Percentiles rank a stretch among this genome's conserved stretches.
Conservation (phyloP, 2,797 vertebrate species). For the Cossypha caffra region DNA sequence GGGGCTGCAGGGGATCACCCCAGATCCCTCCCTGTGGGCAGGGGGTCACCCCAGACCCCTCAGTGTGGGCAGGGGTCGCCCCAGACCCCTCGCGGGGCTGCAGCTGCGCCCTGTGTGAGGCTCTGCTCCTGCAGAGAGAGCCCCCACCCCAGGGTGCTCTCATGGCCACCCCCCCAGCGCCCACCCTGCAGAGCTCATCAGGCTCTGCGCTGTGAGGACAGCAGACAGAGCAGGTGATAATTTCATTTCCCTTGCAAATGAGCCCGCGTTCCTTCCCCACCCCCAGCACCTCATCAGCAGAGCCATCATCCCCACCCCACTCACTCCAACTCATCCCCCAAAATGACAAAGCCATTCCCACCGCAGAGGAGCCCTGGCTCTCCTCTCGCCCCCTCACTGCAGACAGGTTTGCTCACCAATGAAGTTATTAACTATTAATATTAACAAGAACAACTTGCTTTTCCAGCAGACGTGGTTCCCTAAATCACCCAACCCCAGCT, state of each 20-base stretch:
- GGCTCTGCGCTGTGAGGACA: not conserved
- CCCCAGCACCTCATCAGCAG: slow-evolving; percentile 12
- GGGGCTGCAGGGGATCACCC: too few species aligned
- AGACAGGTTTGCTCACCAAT: not conserved
- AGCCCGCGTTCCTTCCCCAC: not conserved
- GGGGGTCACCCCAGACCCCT: not conserved
- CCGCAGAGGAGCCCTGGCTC: not conserved
- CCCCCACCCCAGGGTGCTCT: not conserved
- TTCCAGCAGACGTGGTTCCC: not conserved
- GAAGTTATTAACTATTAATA: not conserved
- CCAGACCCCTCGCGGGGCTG: fast-evolving
- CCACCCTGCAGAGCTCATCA: slow-evolving; percentile 28
- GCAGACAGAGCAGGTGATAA: not conserved
- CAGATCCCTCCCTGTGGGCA: not conserved
- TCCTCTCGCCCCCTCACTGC: not conserved
- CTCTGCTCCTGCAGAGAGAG: not conserved
- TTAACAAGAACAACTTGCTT: not conserved
- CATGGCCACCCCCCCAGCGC: not conserved
- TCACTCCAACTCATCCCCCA: not conserved
- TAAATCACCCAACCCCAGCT: fast-evolving
- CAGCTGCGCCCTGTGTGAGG: not conserved
- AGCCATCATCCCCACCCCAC: not conserved
- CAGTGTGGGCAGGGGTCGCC: not conserved
- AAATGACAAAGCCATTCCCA: not conserved
- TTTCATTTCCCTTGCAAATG: slow-evolving; percentile 78